These are phyloP conservation scores for Sitodiplosis mosellana DNA, from an alignment of 1,140 invertebrate species.

Conservation along the genomic window DNA sequence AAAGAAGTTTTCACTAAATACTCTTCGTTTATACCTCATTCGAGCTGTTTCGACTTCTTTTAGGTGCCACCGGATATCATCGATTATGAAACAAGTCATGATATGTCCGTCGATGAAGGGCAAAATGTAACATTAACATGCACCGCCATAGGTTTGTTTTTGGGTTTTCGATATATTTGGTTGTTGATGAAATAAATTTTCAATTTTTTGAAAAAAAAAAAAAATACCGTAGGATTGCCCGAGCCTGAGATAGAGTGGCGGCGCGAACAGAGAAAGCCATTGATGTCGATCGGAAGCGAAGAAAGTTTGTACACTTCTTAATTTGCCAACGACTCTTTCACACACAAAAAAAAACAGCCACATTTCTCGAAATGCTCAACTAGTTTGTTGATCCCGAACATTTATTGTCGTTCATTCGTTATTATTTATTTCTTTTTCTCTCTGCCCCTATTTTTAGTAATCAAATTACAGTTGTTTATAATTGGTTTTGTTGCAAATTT, in stretches of 20 bases:
- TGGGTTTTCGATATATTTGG: too few species aligned
- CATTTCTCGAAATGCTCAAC: not conserved
- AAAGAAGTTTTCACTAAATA: not conserved
- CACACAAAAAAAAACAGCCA: not conserved
- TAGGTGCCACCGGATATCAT: conserved; percentile 56
- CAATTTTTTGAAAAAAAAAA: too few species aligned
- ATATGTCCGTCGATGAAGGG: conserved; percentile 50
- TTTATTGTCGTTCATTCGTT: too few species aligned
- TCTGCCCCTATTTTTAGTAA: too few species aligned
- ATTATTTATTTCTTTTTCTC: too few species aligned
- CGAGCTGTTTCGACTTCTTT: conserved; percentile 10
- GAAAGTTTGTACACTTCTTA: not conserved
- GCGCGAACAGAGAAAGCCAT: conserved; percentile 39
- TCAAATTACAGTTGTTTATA: too few species aligned
- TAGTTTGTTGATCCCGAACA: not conserved
- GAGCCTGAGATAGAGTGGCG: conserved; percentile 46
- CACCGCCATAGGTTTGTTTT: too few species aligned
- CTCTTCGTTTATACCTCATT: not conserved
- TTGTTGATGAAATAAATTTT: too few species aligned
- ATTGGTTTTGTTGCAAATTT: too few species aligned
- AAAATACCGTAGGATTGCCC: conserved; percentile 40
- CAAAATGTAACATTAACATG: conserved; percentile 57
- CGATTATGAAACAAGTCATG: conserved; percentile 53
- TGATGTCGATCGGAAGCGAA: conserved; percentile 15
- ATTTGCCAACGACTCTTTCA: not conserved